Evolutionary conservation across 35 echinoderm and acorn worm species (phyloP), one percentile per base, ranked within the genome.

Genomic region (Eucidaris tribuloides): DNA sequence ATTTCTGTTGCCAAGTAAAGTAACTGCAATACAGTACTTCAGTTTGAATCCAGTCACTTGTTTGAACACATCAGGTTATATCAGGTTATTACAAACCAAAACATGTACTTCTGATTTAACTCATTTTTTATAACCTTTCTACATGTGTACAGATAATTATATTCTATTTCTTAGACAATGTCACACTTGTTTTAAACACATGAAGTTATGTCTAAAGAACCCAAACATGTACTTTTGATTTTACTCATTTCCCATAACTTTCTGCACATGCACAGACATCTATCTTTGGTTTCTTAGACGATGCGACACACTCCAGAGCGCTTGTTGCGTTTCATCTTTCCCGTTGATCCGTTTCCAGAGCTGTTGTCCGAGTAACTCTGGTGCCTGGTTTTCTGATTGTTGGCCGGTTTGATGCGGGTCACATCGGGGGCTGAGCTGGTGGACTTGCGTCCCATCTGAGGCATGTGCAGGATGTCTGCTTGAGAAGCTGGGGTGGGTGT

Each of bases 391-490:
- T 94, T 94, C 31, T 71, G 58, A 2, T 74, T 78, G 45, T 71
- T 71, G 3, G 77, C 77, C 17, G 87, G 78, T 18, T 94, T 94
- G 77, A 86, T 79, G 7, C 92, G 72, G 62, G 85, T 83, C 11
- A 83, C 77, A 56, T 94, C 92, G 38, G 92, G 92, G 3, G 74
- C 78, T 19, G 92, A 94, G 20, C 50, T 78, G 23, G 92, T 94
- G 5, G 92, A 94, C 70, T 94, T 94, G 76, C 92, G 86, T 39
- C 76, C 79, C 28, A 79, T 64, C 22, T 62, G 57, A n/a, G 86
- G 76, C 72, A 94, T 49, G n/a, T 94, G 87, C 3, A 94, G 46
- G 92, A 94, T 15, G 92, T 94, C 64, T 94, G 92, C 49, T 94
- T 94, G 55, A 89, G 92, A 18, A 94, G 85, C 15, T 85, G 64